Conservation (phyloP, 2,797 vertebrate species). For the Rhinichthys osculus region DNA sequence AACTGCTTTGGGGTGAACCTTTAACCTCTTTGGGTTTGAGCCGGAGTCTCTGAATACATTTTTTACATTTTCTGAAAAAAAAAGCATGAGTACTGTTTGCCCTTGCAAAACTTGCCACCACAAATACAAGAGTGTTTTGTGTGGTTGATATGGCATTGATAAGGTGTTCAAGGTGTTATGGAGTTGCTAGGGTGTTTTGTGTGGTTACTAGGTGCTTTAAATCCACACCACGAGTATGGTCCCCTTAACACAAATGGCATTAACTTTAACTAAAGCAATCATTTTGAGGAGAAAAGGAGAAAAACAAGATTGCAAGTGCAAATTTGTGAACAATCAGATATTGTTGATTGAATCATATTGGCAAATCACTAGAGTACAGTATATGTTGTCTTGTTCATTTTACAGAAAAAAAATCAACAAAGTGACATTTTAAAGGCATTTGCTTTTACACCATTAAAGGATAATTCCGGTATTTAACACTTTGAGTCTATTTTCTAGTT, state of each 20-base stretch:
- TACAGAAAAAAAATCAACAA: not conserved
- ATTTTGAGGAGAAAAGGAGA: not conserved
- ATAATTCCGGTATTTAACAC: no score
- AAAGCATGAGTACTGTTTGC: not conserved
- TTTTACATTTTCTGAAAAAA: not conserved
- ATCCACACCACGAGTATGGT: not conserved
- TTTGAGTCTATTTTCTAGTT: no score
- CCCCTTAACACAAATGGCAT: not conserved
- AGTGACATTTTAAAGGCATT: not conserved
- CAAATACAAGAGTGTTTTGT: not conserved
- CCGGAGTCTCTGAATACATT: not conserved
- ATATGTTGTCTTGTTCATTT: not conserved
- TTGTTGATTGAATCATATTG: not conserved
- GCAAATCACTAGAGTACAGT: not conserved
- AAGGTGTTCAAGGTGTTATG: not conserved
- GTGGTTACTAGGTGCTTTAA: not conserved
- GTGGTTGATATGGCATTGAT: not conserved
- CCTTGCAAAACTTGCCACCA: not conserved
- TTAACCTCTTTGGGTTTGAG: conserved; percentile 69
- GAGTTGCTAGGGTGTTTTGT: not conserved
- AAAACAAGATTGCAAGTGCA: not conserved
- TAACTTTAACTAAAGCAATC: no score
- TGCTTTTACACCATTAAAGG: not conserved
- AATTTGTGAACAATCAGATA: not conserved
- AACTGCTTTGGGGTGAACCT: conserved; percentile 69